These are phyloP conservation scores for Euura saliciscinereae DNA, from an alignment of 1,140 invertebrate genomes.

Conservation along the genomic window DNA sequence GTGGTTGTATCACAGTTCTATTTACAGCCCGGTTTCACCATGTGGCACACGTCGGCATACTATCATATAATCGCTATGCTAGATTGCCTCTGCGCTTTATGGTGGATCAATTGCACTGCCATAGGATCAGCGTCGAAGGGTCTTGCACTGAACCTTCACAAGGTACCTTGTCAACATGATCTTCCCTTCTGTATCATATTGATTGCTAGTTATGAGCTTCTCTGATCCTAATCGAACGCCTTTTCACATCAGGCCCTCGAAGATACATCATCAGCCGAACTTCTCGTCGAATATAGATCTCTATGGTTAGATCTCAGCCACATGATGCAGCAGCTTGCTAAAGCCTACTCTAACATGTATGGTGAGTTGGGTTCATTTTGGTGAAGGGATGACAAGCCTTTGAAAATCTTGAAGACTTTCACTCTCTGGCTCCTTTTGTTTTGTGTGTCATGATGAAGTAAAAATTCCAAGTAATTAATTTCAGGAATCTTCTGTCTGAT, in stretches of 20 bases:
- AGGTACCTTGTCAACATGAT: slow-evolving; percentile 19
- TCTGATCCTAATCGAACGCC: background rate
- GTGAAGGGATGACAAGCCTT: too few relatives aligned
- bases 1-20: slow-evolving; percentile 71
- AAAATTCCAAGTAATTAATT: background rate
- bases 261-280: slow-evolving; percentile 63
- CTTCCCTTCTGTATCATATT: too few relatives aligned
- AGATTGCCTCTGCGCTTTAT: slow-evolving; percentile 70
- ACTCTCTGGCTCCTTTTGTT: too few relatives aligned
- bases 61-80: slow-evolving; percentile 74
- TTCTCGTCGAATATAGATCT: slow-evolving; percentile 68
- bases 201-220: background rate
- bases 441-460: too few relatives aligned
- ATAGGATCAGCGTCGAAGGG: slow-evolving; percentile 68
- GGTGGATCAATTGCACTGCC: slow-evolving; percentile 73
- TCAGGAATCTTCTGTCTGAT: slow-evolving; percentile 68
- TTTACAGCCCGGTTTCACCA: slow-evolving; percentile 68
- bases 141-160: slow-evolving; percentile 64
- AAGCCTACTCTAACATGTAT: slow-evolving; percentile 74
- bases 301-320: slow-evolving; percentile 73
- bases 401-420: too few relatives aligned
- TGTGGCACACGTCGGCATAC: slow-evolving; percentile 73
- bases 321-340: slow-evolving; percentile 75
- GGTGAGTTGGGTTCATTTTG: slow-evolving; percentile 26
- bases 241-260: slow-evolving; percentile 52